phyloP scores from a whole-genome alignment of 1,140 invertebrate species.

The Bathynomus jamesi region DNA sequence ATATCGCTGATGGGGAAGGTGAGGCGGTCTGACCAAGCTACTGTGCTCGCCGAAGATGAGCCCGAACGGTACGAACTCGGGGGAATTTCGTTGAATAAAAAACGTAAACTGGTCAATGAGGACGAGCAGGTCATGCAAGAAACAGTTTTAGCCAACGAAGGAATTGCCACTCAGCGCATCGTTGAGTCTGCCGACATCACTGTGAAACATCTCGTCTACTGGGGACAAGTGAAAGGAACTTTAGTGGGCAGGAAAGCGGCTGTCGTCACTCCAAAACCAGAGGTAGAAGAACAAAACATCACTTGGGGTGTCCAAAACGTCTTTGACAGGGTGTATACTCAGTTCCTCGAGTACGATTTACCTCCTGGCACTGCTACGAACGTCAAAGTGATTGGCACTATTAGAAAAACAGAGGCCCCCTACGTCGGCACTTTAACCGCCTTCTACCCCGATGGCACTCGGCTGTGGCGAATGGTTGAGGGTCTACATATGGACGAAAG shows the following conservation, averaged over 20 bases:
- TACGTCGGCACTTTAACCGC: conserved; percentile 30
- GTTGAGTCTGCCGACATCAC: conserved; percentile 25
- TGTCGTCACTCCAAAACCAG: conserved; percentile 26
- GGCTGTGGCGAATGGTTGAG: conserved; percentile 28
- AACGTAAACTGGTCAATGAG: conserved; percentile 6
- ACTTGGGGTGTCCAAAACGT: conserved; percentile 32
- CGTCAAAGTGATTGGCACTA: conserved; percentile 28
- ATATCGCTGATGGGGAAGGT: conserved; percentile 22
- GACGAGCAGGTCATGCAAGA: conserved; percentile 19
- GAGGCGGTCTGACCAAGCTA: conserved; percentile 17
- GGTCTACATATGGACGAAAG: conserved; percentile 34
- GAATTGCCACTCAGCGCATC: conserved; percentile 26
- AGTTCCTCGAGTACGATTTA: conserved; percentile 30
- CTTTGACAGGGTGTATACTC: conserved; percentile 21
- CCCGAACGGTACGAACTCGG: conserved; percentile 30
- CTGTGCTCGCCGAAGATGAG: conserved; percentile 33
- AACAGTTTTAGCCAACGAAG: conserved; percentile 22
- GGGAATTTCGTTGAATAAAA: conserved; percentile 22
- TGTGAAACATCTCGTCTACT: conserved; percentile 27
- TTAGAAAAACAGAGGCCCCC: conserved; percentile 34
- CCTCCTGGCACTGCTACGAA: conserved; percentile 31
- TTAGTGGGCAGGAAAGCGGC: conserved; percentile 19
- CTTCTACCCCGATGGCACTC: conserved; percentile 26
- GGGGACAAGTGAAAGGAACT: conserved; percentile 33
- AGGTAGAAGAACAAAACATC: conserved; percentile 21